Evolutionary conservation across 1,140 invertebrate genomes (phyloP), one percentile per base, ranked within the genome.

Genomic region (Chironomus striatipennis): DNA sequence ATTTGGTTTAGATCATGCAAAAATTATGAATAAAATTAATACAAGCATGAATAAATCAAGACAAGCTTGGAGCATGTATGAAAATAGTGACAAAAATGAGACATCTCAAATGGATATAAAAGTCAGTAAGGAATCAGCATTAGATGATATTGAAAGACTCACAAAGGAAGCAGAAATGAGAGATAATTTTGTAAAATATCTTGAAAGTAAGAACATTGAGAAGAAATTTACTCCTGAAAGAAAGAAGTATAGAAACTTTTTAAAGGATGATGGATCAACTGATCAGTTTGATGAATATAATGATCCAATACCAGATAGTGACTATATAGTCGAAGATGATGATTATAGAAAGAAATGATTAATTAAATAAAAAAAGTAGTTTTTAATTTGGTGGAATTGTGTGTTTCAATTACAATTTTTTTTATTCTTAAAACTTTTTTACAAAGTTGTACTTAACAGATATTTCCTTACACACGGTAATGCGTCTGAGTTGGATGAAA

Each of bases 1-100:
- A 15, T 85, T 91, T 70, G 90, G 90, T 73, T 81, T 93, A 57
- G 84, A 92, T 81, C 89, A 90, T 78, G 78, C 78, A 0, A 79
- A 81, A 73, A 90, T 93, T 18, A 87, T 91, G 86, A 82, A 81
- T 20, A 81, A 84, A 72, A 82, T 87, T 8, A 43, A 83, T 42
- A 80, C 79, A 1, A 83, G 84, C 18, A 83, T 85, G 76, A 84
- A 83, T 20, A 86, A 83, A 76, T 84, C 80, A 0, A 83, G 79
- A 76, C 82, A 85, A 12, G 86, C 86, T 10, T 87, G 86, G 86
- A 42, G 78, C 79, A n/a, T 64, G 77, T 34, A 12, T 78, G 79
- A 70, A 75, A 76, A 15, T 57, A 5, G 12, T 12, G 47, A 15
- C 12, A 57, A 5, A 57, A n/a, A 7, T 15, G n/a, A 34, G 24